Conservation (phyloP, 2,888 invertebrate genomes). For the Parthenolecanium corni region DNA sequence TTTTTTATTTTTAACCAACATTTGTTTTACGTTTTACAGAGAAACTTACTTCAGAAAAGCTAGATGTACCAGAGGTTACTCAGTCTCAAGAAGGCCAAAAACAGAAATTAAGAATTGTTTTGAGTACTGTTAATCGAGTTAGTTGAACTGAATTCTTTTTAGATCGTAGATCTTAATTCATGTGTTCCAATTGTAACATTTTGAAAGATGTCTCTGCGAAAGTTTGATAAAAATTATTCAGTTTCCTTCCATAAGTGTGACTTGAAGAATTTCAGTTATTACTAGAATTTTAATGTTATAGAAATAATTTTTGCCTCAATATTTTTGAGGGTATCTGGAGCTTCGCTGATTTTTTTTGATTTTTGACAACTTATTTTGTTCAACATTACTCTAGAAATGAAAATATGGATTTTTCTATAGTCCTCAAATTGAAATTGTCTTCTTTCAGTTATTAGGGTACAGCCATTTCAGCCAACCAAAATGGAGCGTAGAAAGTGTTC, state of each 20-base stretch:
- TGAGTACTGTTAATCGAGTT: slow-evolving; percentile 78
- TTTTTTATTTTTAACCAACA: neutral
- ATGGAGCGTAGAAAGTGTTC: slow-evolving; percentile 95
- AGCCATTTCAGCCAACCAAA: slow-evolving; percentile 68
- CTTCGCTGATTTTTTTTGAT: too few relatives aligned
- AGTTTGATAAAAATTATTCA: neutral
- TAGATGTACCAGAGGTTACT: slow-evolving; percentile 96
- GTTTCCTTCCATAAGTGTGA: neutral
- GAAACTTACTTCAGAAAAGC: slow-evolving; percentile 71
- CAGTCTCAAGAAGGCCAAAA: slow-evolving; percentile 96
- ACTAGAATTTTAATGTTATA: too few relatives aligned
- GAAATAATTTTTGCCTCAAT: too few relatives aligned
- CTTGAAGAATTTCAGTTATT: too few relatives aligned
- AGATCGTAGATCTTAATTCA: too few relatives aligned
- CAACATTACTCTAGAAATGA: too few relatives aligned
- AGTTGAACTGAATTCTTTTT: too few relatives aligned
- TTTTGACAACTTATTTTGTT: too few relatives aligned
- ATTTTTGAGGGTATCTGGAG: too few relatives aligned
- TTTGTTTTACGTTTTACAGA: slow-evolving; percentile 42
- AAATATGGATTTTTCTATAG: too few relatives aligned
- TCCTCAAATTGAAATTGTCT: slow-evolving; percentile 6
- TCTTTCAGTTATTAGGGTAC: slow-evolving; percentile 52
- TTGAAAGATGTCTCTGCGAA: neutral
- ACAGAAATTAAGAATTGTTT: slow-evolving; percentile 80
- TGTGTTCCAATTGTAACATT: too few relatives aligned